These are phyloP conservation scores for Sminthopsis crassicaudata DNA, from an alignment of 2,113 vertebrate genomes.

Conservation along the genomic window DNA sequence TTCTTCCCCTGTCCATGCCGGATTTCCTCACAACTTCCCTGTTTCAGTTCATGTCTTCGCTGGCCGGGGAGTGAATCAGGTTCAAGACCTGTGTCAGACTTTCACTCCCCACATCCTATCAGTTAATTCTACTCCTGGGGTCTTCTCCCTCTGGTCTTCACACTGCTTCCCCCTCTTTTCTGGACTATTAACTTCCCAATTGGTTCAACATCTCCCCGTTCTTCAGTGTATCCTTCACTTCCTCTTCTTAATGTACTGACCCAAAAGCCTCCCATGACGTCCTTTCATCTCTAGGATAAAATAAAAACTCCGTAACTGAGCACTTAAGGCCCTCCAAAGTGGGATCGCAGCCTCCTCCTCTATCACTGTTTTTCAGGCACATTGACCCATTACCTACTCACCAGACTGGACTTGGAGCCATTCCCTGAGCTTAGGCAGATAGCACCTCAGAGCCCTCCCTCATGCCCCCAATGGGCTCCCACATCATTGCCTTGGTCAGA, in stretches of 20 bases:
- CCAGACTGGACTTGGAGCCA: background rate
- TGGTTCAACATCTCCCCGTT: background rate
- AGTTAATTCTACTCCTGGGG: background rate
- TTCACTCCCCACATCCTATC: background rate
- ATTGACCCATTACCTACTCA: background rate
- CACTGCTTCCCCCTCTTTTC: background rate
- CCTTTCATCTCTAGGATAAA: background rate
- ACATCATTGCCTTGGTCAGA: background rate
- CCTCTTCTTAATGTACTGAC: background rate
- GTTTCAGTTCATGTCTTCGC: background rate
- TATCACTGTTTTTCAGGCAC: background rate
- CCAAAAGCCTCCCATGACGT: background rate
- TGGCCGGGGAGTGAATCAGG: no score
- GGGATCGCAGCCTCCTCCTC: rapidly evolving
- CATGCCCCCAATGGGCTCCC: background rate
- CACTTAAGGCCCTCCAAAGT: background rate
- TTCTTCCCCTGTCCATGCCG: background rate
- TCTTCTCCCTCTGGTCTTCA: background rate
- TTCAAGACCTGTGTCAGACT: background rate
- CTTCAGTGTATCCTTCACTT: background rate
- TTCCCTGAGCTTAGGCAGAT: background rate
- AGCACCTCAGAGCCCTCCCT: background rate
- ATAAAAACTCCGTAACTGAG: background rate
- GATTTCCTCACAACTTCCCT: background rate
- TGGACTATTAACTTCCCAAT: background rate